These are phyloP conservation scores for Myrmophylax atrothorax DNA, from an alignment of 2,113 vertebrate species.

Conservation along the genomic window DNA sequence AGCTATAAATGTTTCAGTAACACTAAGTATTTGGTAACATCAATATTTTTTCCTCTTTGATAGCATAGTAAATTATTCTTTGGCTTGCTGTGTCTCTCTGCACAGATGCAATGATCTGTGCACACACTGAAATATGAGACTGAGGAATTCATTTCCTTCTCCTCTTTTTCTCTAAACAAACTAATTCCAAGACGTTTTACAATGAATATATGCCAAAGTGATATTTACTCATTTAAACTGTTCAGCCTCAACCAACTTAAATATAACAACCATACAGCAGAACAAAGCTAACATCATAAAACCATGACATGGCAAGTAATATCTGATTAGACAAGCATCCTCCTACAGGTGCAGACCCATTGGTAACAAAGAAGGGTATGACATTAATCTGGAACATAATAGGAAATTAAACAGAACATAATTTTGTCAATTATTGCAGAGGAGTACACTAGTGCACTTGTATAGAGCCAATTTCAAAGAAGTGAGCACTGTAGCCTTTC, in stretches of 20 bases:
- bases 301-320: background rate
- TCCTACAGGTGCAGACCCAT: background rate
- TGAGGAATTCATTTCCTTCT: background rate
- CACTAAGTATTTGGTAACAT: background rate
- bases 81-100: background rate
- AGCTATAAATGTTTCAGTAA: background rate
- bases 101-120: background rate
- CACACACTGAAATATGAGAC: background rate
- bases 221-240: background rate
- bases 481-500: background rate
- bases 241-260: background rate
- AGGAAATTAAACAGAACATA: background rate
- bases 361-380: background rate
- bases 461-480: background rate
- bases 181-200: background rate
- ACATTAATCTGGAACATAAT: background rate
- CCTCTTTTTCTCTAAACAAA: background rate
- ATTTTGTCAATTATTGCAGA: background rate
- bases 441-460: background rate
- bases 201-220: background rate
- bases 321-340: background rate
- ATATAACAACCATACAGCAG: background rate
- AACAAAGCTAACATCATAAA: background rate
- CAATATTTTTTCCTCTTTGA: background rate
- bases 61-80: background rate